These are phyloP conservation scores for Reinhardtius hippoglossoides DNA, from an alignment of 2,113 vertebrate species.

Conservation along the genomic window DNA sequence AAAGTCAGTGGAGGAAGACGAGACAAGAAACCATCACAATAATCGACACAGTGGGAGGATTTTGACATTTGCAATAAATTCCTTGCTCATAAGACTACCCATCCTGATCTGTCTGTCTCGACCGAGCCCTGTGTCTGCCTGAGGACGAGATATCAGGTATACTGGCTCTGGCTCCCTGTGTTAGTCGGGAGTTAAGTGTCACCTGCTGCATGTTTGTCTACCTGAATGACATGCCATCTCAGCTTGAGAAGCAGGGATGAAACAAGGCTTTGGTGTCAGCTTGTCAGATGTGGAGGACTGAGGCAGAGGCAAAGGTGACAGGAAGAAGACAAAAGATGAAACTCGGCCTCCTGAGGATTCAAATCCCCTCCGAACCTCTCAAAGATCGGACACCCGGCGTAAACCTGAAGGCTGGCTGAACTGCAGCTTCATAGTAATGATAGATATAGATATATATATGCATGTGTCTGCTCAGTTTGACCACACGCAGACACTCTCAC, in stretches of 20 bases:
- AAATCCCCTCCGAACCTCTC: conserved; percentile 5
- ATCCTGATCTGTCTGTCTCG: background rate
- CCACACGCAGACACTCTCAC: background rate
- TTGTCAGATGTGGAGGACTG: conserved; percentile 33
- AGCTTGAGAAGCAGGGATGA: conserved; percentile 50
- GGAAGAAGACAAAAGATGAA: conserved; percentile 22
- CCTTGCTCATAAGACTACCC: background rate
- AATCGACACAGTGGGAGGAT: background rate
- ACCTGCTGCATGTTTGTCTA: background rate
- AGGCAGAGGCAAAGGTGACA: conserved; percentile 42
- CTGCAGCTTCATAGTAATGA: background rate
- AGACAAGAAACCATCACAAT: background rate
- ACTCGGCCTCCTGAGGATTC: conserved; percentile 22
- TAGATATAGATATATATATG: background rate
- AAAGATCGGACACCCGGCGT: background rate
- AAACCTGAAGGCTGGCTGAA: conserved; percentile 5
- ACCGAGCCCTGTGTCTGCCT: background rate
- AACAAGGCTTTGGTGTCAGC: conserved; percentile 60
- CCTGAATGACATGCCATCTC: conserved; percentile 47
- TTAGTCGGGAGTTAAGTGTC: background rate
- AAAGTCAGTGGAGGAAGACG: background rate
- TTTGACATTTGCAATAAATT: background rate
- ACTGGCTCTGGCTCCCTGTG: background rate
- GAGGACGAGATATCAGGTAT: background rate
- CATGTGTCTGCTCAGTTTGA: background rate